Evolutionary conservation across 2,113 vertebrate species (phyloP).

Genomic region (Mesoclemmys tuberculata): DNA sequence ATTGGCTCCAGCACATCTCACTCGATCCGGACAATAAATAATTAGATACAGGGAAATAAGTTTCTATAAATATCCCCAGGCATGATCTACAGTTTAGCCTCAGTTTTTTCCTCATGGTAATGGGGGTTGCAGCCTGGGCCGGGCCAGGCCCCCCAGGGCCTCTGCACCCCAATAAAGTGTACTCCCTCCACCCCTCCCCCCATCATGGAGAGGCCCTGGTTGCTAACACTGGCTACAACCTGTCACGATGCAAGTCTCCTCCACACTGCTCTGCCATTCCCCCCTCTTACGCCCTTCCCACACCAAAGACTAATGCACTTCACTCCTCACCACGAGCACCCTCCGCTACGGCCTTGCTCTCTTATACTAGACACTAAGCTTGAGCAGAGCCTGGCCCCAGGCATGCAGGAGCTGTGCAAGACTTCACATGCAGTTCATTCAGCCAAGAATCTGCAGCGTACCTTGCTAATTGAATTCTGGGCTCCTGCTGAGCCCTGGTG

Average conservation of each 20-base stretch:
- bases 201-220: no score
- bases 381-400: not conserved
- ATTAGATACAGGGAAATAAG: no score
- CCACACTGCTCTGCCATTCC: not conserved
- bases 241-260: not conserved
- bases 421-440: not conserved
- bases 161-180: no score
- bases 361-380: not conserved
- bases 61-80: no score
- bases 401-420: not conserved
- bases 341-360: not conserved
- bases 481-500: not conserved
- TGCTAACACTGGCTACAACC: not conserved
- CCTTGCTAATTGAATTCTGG: not conserved
- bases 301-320: not conserved
- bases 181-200: no score
- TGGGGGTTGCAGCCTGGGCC: no score
- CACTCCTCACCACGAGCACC: not conserved
- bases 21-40: no score
- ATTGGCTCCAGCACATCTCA: no score
- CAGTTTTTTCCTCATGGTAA: no score
- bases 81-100: no score
- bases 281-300: not conserved
- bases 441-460: not conserved
- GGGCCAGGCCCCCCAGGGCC: no score